Percentiles rank a stretch among this genome's conserved stretches.
Conservation (phyloP, 2,888 invertebrate species). For the Drosophila tanythrix region DNA sequence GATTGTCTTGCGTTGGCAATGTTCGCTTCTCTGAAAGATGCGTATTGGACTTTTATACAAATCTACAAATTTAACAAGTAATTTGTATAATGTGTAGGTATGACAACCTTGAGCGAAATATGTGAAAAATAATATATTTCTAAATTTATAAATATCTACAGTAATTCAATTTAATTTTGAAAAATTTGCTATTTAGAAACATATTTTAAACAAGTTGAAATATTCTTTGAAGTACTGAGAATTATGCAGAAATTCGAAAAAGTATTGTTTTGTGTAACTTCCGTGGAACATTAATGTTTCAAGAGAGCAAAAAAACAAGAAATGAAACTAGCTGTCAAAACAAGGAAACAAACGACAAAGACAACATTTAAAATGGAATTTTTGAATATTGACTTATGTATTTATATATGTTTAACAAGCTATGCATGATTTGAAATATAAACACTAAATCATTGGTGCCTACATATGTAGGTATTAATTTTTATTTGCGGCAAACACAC, state of each 20-base stretch:
- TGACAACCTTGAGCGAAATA: background rate
- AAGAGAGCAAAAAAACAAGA: background rate
- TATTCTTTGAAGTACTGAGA: background rate
- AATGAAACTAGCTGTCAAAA: conserved; percentile 20
- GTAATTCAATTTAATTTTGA: background rate
- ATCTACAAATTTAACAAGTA: background rate
- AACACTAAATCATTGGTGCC: conserved; percentile 3
- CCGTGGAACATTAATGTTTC: background rate
- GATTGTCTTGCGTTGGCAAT: background rate
- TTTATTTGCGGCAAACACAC: conserved; percentile 28
- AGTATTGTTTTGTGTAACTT: background rate
- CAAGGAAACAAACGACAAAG: background rate
- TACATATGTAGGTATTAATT: conserved; percentile 3
- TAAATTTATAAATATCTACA: background rate
- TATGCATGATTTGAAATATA: background rate
- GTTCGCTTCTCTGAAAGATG: background rate
- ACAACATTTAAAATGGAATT: background rate
- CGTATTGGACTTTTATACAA: background rate
- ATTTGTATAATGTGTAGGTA: background rate
- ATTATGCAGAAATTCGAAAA: background rate
- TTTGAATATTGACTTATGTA: conserved; percentile 7
- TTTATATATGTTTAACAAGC: conserved; percentile 5
- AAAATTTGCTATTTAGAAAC: background rate
- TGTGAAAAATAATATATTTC: background rate
- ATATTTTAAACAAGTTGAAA: background rate